Evolutionary conservation across 53 echinoderm and acorn worm species (phyloP), one percentile per base, ranked within the genome.

Genomic region (Holothuria leucospilota): DNA sequence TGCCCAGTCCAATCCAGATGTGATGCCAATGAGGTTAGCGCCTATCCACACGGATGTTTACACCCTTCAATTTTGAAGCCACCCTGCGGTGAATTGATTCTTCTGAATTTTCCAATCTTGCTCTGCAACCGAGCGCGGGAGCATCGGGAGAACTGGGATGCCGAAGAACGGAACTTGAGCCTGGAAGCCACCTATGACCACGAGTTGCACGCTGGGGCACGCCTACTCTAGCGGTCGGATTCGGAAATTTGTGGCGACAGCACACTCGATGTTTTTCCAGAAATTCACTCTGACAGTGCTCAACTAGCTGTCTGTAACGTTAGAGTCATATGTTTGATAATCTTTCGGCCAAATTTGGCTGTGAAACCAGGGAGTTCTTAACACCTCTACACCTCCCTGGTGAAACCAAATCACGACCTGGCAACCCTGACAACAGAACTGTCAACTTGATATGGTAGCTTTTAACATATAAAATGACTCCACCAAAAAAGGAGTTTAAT

Each of bases 61-160:
- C 91, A 91, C 88, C 89, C 93, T 89, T 90, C 87, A 71, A 78
- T 86, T 83, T 83, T 64, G 53, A 66, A 42, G 27, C 67, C 41
- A 38, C 65, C 59, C 38, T 81, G 49, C 51, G 79, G 59, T 27
- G 79, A 72, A 72, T 71, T 39, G 42, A 72, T 72, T 75, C 75
- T 75, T 75, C 75, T 20, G 75, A 51, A 20, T 59, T 27, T 58
- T 38, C 80, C 80, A 59, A 80, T 80, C 80, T 80, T 58, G 89
- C 90, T 93, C 96, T 95, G 87, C 96, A 61, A 95, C 96, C 96
- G 96, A 95, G 96, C 96, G 96, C 96, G 39, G 91, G 88, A 83
- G 91, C 93, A 77, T 95, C 96, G 96, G 96, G 96, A 95, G 96
- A 95, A 93, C 85, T 82, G 91, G 65, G 86, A 69, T 85, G 85